Evolutionary conservation across 2,888 invertebrate species (phyloP).

Genomic region (Tipula helvola): DNA sequence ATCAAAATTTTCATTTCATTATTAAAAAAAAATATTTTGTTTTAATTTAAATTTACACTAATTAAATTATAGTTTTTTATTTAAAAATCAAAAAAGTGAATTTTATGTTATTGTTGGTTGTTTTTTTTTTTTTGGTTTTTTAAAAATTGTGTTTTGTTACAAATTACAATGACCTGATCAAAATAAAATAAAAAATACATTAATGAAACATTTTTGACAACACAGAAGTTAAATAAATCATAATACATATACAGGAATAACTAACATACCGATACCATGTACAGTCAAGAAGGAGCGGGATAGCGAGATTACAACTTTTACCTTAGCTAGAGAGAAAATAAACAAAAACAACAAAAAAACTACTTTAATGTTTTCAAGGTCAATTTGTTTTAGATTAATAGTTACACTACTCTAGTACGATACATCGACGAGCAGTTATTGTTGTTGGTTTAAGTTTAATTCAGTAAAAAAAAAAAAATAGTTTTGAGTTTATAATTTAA

Average conservation of each 20-base stretch:
- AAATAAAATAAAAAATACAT: not conserved
- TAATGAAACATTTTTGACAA: not conserved
- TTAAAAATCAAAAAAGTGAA: not conserved
- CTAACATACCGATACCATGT: not conserved
- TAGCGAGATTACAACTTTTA: not conserved
- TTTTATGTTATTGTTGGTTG: not conserved
- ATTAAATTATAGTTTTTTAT: not conserved
- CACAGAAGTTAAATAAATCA: not conserved
- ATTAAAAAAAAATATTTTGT: not conserved
- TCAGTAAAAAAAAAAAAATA: not conserved
- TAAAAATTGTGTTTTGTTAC: not conserved
- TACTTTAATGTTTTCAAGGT: conserved; percentile 4
- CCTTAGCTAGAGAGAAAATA: not conserved
- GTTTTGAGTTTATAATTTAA: not conserved
- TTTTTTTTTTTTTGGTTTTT: not conserved
- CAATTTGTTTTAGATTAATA: not conserved
- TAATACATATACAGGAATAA: not conserved
- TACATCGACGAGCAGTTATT: not conserved
- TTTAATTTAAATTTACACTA: not conserved
- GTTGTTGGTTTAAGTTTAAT: not conserved
- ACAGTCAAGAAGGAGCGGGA: not conserved
- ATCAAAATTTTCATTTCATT: not conserved
- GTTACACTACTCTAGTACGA: not conserved
- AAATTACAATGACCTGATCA: not conserved
- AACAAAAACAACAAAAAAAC: not conserved